phyloP scores from a whole-genome alignment of 2,113 vertebrate species.

The Camelus bactrianus region DNA sequence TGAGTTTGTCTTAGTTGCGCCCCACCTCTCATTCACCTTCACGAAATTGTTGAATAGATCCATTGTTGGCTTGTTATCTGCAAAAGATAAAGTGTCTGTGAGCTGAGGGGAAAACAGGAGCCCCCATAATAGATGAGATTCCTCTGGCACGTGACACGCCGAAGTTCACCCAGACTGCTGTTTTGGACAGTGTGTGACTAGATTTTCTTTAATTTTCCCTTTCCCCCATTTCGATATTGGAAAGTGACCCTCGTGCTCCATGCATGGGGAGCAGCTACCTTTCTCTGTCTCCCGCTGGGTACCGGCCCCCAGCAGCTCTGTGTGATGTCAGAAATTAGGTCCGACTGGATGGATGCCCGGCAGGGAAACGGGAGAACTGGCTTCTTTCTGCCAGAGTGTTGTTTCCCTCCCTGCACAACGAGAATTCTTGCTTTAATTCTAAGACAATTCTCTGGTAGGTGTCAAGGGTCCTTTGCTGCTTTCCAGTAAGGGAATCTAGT shows the following conservation, averaged over 20 bases:
- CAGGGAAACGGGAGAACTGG: not conserved
- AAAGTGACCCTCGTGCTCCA: not conserved
- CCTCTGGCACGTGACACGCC: not conserved
- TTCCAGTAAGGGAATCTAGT: not conserved
- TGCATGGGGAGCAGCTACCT: not conserved
- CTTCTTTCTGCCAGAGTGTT: not conserved
- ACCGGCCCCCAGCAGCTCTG: not conserved
- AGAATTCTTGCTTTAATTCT: not conserved
- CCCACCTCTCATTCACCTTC: not conserved
- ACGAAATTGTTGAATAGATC: not conserved
- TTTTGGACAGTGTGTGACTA: not conserved
- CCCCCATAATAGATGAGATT: slow-evolving; percentile 47
- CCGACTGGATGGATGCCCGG: rapidly evolving
- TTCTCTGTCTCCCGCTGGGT: not conserved
- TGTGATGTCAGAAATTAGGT: not conserved
- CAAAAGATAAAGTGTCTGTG: not conserved
- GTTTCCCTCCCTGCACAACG: rapidly evolving
- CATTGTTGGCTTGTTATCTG: slow-evolving; percentile 28
- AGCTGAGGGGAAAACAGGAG: not conserved
- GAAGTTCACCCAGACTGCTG: not conserved
- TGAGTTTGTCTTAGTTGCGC: not conserved
- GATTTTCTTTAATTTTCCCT: not conserved
- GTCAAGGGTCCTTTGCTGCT: not conserved
- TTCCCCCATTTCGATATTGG: not conserved
- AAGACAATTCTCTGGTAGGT: not conserved